phyloP scores from a whole-genome alignment of 2,797 vertebrate genomes.

The Acropternis orthonyx region DNA sequence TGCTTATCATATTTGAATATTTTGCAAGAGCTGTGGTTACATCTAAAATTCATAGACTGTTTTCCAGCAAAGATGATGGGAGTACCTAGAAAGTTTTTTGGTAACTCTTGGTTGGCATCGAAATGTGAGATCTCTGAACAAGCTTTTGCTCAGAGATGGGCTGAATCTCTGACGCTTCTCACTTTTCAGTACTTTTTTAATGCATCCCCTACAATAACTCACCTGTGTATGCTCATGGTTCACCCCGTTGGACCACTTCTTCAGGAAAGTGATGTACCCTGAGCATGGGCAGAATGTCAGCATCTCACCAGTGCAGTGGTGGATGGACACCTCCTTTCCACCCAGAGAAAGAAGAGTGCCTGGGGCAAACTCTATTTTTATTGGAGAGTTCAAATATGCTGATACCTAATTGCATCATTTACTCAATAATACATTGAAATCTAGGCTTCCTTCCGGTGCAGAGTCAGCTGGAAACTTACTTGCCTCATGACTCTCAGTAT shows the following conservation, averaged over 20 bases:
- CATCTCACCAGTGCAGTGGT: rapidly evolving
- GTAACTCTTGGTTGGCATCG: neutral
- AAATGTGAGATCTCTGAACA: neutral
- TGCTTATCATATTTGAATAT: neutral
- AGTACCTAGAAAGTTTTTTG: neutral
- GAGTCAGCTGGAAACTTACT: constrained; percentile 4
- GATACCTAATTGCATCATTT: neutral
- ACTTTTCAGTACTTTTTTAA: neutral
- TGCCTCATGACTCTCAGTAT: neutral
- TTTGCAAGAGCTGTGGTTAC: neutral
- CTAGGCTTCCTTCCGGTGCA: constrained; percentile 8
- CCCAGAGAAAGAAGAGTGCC: neutral
- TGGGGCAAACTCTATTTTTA: neutral
- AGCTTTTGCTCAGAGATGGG: neutral
- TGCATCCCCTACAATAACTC: neutral
- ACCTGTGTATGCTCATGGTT: neutral
- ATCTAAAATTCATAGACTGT: neutral
- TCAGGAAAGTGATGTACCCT: neutral
- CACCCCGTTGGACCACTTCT: neutral
- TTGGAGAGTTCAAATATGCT: neutral
- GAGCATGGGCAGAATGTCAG: neutral
- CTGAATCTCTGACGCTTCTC: neutral
- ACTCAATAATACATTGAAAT: neutral
- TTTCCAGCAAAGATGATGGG: neutral
- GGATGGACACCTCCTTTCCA: neutral